These are phyloP conservation scores for Catharus minimus DNA, from an alignment of 2,113 vertebrate species.

Conservation along the genomic window DNA sequence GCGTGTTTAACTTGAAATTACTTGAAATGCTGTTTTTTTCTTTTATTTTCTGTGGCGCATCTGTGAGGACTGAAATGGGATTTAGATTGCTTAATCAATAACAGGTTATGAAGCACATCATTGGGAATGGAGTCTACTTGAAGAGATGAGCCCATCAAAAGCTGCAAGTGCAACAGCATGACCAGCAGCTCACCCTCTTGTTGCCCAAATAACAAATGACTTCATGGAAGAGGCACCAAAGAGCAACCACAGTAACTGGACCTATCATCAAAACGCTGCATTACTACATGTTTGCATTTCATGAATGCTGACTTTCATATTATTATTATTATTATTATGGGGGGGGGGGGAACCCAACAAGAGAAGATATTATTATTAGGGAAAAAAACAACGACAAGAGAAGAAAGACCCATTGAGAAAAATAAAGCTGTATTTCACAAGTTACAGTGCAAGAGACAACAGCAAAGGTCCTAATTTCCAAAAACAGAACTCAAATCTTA, in stretches of 20 bases:
- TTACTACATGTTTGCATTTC: neutral
- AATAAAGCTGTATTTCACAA: neutral
- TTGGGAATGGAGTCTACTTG: neutral
- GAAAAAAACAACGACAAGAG: neutral
- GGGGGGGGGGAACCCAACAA: too few species aligned
- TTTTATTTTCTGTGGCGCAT: neutral
- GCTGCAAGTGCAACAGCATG: neutral
- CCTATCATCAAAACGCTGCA: neutral
- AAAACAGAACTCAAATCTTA: neutral
- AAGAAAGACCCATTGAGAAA: neutral
- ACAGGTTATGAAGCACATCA: neutral
- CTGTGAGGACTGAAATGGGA: slow-evolving; percentile 20
- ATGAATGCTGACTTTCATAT: neutral
- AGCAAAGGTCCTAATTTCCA: neutral
- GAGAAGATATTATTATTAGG: too few species aligned
- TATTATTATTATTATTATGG: neutral
- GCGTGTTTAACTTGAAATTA: neutral
- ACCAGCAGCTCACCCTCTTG: neutral
- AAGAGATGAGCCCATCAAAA: neutral
- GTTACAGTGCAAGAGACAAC: neutral
- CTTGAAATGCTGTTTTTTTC: neutral
- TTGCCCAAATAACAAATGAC: slow-evolving; percentile 23
- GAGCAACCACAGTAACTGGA: neutral
- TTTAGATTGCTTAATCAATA: slow-evolving; percentile 50
- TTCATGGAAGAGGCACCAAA: neutral